These are phyloP conservation scores for Cyclopterus lumpus DNA, from an alignment of 2,797 vertebrate genomes.

Conservation along the genomic window DNA sequence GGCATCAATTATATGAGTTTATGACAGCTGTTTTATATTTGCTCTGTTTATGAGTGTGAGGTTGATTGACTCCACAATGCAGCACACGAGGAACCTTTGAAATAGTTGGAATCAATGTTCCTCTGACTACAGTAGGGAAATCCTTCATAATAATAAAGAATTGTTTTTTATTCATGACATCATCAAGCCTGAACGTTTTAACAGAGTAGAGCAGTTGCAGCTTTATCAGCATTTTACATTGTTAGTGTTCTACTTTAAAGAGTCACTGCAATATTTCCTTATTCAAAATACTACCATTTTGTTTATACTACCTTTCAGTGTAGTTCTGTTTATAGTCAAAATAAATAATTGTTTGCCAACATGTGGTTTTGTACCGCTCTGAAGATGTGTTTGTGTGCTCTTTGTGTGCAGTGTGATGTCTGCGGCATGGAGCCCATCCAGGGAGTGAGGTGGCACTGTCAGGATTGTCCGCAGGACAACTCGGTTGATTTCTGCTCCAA, in stretches of 20 bases:
- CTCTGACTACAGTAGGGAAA: not conserved
- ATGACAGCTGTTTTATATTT: not conserved
- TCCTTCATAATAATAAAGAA: not conserved
- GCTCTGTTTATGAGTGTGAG: not conserved
- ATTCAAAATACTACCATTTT: not conserved
- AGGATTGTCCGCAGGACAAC: constrained; percentile 93
- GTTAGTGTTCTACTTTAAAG: not conserved
- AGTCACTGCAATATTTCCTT: not conserved
- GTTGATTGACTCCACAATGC: not conserved
- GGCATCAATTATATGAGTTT: not conserved
- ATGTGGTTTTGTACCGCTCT: not conserved
- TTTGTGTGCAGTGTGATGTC: constrained; percentile 89
- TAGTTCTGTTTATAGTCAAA: not conserved
- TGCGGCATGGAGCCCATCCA: constrained; percentile 95
- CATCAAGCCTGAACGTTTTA: not conserved
- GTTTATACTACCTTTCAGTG: not conserved
- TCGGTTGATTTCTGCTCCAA: constrained; percentile 96
- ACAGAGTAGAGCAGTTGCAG: not conserved
- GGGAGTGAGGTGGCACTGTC: constrained; percentile 96
- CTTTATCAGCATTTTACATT: not conserved
- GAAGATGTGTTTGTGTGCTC: not conserved
- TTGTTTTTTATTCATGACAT: not conserved
- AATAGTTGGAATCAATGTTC: not conserved
- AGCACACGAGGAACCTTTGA: not conserved
- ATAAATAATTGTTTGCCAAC: not conserved